Percentiles rank a stretch among this genome's conserved stretches.
Conservation (phyloP, 2,113 vertebrate genomes). For the Rhea americana region DNA sequence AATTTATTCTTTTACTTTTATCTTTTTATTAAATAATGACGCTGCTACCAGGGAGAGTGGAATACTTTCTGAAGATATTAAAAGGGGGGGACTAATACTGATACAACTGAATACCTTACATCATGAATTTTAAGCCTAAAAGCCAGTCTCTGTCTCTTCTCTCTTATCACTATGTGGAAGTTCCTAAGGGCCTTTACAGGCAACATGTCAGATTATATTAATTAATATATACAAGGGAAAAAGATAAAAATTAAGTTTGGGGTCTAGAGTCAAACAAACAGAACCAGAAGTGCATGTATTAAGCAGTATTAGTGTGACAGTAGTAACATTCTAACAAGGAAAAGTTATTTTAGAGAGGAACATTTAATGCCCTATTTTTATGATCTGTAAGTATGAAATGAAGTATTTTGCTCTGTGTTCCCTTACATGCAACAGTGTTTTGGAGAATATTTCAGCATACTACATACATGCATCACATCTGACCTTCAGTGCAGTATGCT, state of each 20-base stretch:
- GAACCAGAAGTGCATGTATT: not conserved
- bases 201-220: slow-evolving; percentile 1
- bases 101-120: not conserved
- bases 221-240: not conserved
- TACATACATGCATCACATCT: not conserved
- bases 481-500: not conserved
- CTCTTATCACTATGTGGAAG: not conserved
- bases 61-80: not conserved
- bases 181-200: not conserved
- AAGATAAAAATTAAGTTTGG: slow-evolving; percentile 6
- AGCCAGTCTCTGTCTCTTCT: not conserved
- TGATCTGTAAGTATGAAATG: not conserved
- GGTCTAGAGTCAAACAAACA: not conserved
- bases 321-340: not conserved
- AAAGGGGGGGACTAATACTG: not conserved
- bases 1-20: not conserved
- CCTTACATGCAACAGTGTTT: not conserved
- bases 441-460: not conserved
- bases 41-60: not conserved
- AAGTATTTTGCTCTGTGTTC: not conserved
- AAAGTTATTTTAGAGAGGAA: not conserved
- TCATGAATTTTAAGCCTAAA: not conserved
- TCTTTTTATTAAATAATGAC: not conserved
- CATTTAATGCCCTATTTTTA: not conserved
- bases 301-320: not conserved